Evolutionary conservation across 2,113 vertebrate genomes (phyloP), one percentile per base, ranked within the genome.

Genomic region (Callipepla californica): DNA sequence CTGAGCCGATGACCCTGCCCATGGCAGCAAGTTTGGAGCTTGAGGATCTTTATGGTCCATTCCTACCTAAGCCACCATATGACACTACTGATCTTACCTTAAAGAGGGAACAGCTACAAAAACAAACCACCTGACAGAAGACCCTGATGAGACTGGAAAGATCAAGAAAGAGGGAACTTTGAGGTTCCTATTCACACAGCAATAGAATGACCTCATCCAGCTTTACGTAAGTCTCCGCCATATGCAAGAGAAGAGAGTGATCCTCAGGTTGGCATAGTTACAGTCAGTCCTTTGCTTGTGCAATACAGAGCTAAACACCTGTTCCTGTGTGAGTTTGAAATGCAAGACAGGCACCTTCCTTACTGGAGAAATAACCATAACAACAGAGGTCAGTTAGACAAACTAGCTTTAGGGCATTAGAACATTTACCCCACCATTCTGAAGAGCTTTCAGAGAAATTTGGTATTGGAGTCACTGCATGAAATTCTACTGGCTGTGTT

Each of bases 231-330:
- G 8, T 38, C 18, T 80, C 34, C 11, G 28, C 15, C 51, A 53
- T 16, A 53, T 28, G 15, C 51, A 53, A 53, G 26, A 70, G 9
- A 8, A 23, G 0, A 38, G 5, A 78, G 28, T 5, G 58, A 65
- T 21, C 4, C 0, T 66, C 36, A 79, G 7, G 13, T 21, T 50
- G 23, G 13, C 13, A 51, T 55, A 40, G 8, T 44, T 79, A 26
- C 12, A 26, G 17, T 34, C 34, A 75, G 32, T 17, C 10, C 6
- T 58, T 25, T 61, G n/a, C 63, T 16, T 62, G 22, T 1, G 2
- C 1, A 0, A 48, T 36, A 22, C 5, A 42, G 19, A 70, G 28
- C 25, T 4, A 7, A 1, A 5, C 2, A 2, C 4, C 4, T 30
- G 23, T 20, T 28, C 13, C 38, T 3, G 9, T 10, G 21, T 14